Percentiles rank a stretch among this genome's conserved stretches.
Evolutionary conservation across 2,113 vertebrate genomes (phyloP).

Genomic region (Hirundichthys speculiger): DNA sequence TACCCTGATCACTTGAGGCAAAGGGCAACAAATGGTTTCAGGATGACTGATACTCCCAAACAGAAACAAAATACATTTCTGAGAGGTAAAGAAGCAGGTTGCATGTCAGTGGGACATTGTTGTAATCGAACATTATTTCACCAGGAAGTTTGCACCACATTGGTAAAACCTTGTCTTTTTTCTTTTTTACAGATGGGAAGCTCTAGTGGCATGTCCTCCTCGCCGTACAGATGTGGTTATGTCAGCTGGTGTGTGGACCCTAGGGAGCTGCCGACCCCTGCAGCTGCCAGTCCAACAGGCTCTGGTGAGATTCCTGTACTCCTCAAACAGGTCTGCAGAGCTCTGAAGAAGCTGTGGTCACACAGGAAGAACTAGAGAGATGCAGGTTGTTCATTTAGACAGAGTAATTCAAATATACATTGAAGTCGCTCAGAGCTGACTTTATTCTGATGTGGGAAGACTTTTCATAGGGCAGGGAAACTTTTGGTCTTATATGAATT

Average conservation of each 20-base stretch:
- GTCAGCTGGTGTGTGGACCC: constrained; percentile 41
- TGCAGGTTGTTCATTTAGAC: too few relatives aligned
- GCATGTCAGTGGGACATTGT: not conserved
- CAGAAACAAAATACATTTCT: too few relatives aligned
- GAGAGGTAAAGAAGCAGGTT: too few relatives aligned
- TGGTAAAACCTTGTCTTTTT: constrained; percentile 1
- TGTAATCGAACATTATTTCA: not conserved
- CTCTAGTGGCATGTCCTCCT: not conserved
- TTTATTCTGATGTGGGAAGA: too few relatives aligned
- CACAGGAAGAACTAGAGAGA: not conserved
- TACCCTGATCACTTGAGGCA: not conserved
- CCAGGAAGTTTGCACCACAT: constrained; percentile 12
- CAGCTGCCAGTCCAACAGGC: not conserved
- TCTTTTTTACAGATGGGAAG: constrained; percentile 25
- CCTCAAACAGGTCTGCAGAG: not conserved
- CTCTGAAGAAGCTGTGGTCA: not conserved
- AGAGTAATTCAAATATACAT: too few relatives aligned
- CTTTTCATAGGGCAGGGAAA: too few relatives aligned
- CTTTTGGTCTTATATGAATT: too few relatives aligned
- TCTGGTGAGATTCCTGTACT: constrained; percentile 16
- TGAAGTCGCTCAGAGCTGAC: not conserved
- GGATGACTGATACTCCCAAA: too few relatives aligned
- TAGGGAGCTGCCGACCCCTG: not conserved
- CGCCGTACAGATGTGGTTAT: not conserved
- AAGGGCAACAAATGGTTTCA: too few relatives aligned